phyloP scores from a whole-genome alignment of 2,797 vertebrate species.

The Lophotriccus pileatus region DNA sequence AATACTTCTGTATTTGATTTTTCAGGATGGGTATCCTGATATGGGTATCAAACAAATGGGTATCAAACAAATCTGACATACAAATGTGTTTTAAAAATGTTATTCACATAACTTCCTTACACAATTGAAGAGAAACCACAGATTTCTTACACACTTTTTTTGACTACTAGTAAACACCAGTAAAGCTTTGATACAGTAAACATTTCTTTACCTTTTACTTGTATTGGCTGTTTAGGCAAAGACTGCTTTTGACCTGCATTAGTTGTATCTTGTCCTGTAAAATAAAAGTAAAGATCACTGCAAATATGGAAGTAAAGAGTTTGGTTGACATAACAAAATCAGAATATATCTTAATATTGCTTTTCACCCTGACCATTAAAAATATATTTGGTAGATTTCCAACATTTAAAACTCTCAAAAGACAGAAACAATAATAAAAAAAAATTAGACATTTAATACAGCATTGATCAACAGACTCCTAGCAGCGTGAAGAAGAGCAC shows the following conservation, averaged over 20 bases:
- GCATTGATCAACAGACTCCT: background rate
- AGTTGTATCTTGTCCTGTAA: constrained; percentile 64
- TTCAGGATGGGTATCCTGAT: no score
- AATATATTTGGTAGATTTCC: background rate
- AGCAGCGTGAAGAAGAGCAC: background rate
- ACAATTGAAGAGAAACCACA: background rate
- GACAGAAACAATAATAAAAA: background rate
- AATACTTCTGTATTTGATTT: background rate
- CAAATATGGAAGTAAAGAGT: background rate
- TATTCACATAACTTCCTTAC: background rate
- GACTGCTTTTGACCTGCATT: constrained; percentile 72
- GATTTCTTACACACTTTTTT: background rate
- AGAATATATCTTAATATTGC: background rate
- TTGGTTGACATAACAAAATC: background rate
- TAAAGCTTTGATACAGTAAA: background rate
- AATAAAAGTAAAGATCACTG: background rate
- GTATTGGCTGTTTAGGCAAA: constrained; percentile 81
- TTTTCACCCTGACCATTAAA: background rate
- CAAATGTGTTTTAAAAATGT: background rate
- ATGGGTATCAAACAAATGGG: background rate
- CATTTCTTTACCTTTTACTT: constrained; percentile 90
- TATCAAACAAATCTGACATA: background rate
- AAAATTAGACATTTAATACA: background rate
- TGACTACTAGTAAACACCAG: background rate
- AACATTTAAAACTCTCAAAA: background rate